A percentile compares a stretch with the other conserved stretches of the same genome.
Conservation (phyloP, 2,888 invertebrate genomes). For the Polyploca ridens region DNA sequence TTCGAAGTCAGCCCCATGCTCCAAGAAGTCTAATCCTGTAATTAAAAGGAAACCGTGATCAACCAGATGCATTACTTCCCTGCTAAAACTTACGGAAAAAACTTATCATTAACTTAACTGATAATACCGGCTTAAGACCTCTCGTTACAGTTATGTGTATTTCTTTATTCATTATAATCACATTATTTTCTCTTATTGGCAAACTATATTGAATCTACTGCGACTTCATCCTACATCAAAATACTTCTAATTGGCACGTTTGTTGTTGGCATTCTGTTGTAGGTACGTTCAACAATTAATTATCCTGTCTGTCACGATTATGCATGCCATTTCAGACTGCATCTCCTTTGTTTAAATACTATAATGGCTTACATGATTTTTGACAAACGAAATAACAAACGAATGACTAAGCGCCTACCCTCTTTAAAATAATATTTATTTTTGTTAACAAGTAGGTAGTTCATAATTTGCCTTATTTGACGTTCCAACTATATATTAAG, state of each 20-base stretch:
- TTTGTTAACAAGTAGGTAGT: too few species aligned
- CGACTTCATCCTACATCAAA: slow-evolving; percentile 27
- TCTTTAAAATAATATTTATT: neutral
- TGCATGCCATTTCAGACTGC: slow-evolving; percentile 26
- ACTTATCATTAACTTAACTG: slow-evolving; percentile 45
- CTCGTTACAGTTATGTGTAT: slow-evolving; percentile 32
- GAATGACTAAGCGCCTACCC: slow-evolving; percentile 8
- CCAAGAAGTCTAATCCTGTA: slow-evolving; percentile 89
- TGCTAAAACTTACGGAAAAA: neutral
- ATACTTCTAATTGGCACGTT: slow-evolving; percentile 39
- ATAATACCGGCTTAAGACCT: slow-evolving; percentile 42
- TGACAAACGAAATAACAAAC: slow-evolving; percentile 20
- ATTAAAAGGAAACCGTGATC: slow-evolving; percentile 33
- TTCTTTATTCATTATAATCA: slow-evolving; percentile 24
- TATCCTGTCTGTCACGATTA: slow-evolving; percentile 26
- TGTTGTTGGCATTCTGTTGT: slow-evolving; percentile 29
- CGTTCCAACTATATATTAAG: too few species aligned
- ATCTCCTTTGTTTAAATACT: slow-evolving; percentile 20
- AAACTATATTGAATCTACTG: neutral
- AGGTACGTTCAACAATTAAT: slow-evolving; percentile 24
- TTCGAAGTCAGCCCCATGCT: slow-evolving; percentile 90
- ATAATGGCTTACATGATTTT: slow-evolving; percentile 23
- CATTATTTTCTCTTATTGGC: slow-evolving; percentile 1
- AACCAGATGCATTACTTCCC: slow-evolving; percentile 16
- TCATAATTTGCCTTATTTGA: too few species aligned